Evolutionary conservation across 2,888 invertebrate genomes (phyloP), one percentile per base, ranked within the genome.

Genomic region (Cordilura impudica): DNA sequence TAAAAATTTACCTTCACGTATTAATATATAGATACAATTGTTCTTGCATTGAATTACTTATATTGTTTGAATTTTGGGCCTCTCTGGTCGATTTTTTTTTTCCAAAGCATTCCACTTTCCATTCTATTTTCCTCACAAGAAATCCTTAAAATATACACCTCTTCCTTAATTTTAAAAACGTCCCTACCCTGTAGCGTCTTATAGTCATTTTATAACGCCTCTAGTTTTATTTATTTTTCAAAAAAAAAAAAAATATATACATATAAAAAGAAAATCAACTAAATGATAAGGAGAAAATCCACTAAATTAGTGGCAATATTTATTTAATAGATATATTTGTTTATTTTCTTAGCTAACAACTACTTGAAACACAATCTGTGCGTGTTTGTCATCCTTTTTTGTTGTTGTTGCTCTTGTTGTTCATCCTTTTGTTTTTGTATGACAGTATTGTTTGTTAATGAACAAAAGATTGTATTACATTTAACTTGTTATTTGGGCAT

Each of bases 341-440:
- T 35, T 49, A 39, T 39, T 58, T 23, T 69, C 10, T 8, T 19
- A 7, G 16, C 58, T 16, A 58, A 39, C 12, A 47, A 21, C 14
- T 39, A 69, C 61, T 61, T 69, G 69, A 75, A 54, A 69, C 49
- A 54, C 18, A 75, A 75, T 69, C 29, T 49, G 12, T 47, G 19
- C 16, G 2, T 43, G n/a, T 31, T 60, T 58, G 49, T 60, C 14
- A 65, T 31, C n/a, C 51, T 45, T n/a, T 66, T 26, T 39, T 29
- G 16, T 43, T n/a, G 39, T 2, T 10, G 16, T 43, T 8, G 14
- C n/a, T n/a, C 12, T 56, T 10, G 45, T 63, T 72, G 35, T 39
- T 2, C 14, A 39, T 12, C 35, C 35, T 39, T 47, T 54, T 63
- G 23, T 63, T 29, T 53, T 54, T 10, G 23, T 18, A 61, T 39